Conservation (phyloP, 2,797 vertebrate genomes). For the Phaenicophaeus curvirostris region DNA sequence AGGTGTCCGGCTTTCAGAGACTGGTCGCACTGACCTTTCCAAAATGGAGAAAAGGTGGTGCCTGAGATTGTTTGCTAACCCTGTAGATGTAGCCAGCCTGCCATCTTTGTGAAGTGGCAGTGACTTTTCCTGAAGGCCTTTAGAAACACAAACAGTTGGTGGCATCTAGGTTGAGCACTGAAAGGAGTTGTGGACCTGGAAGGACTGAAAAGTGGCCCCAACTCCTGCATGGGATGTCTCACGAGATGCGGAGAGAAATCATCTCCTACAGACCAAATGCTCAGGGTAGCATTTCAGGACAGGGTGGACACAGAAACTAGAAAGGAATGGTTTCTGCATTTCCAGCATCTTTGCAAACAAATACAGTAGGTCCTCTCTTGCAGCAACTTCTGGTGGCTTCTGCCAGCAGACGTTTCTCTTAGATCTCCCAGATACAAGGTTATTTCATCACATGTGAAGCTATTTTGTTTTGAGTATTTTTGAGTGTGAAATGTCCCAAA, state of each 20-base stretch:
- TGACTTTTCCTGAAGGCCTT: background rate
- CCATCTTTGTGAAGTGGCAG: too few relatives aligned
- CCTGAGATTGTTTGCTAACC: too few relatives aligned
- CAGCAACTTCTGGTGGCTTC: background rate
- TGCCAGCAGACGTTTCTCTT: background rate
- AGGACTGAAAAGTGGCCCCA: background rate
- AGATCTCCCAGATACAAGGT: background rate
- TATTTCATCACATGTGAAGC: background rate
- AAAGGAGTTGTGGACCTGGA: background rate
- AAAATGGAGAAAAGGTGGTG: too few relatives aligned
- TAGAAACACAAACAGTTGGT: background rate
- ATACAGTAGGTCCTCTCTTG: background rate
- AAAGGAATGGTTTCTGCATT: background rate
- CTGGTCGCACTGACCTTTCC: too few relatives aligned
- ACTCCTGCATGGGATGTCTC: background rate
- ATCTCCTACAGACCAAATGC: background rate
- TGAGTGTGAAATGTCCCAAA: background rate
- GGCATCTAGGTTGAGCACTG: background rate
- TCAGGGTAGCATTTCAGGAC: background rate
- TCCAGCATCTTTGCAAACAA: background rate
- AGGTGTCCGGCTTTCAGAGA: too few relatives aligned
- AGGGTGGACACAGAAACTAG: background rate
- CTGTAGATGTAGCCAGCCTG: too few relatives aligned
- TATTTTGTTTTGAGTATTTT: background rate
- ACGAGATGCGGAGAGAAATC: accelerated